These are phyloP conservation scores for Maniola jurtina DNA, from an alignment of 1,140 invertebrate species.

Conservation along the genomic window DNA sequence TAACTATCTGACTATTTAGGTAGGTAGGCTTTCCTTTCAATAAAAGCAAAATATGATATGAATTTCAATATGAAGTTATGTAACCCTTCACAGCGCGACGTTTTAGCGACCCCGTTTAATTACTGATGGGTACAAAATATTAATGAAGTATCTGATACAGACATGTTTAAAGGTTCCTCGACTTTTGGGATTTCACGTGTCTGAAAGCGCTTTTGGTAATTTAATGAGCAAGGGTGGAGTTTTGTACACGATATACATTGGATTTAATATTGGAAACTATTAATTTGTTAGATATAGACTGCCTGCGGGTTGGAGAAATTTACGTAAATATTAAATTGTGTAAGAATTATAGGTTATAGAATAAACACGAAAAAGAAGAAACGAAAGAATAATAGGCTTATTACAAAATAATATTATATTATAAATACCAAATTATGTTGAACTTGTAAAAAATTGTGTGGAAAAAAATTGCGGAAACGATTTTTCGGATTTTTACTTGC, in stretches of 20 bases:
- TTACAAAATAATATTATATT: too few species aligned
- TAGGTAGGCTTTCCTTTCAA: too few species aligned
- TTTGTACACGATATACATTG: background rate
- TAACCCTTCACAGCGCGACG: constrained; percentile 21
- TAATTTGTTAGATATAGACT: background rate
- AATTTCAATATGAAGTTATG: constrained; percentile 24
- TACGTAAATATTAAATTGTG: background rate
- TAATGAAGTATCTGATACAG: constrained; percentile 64
- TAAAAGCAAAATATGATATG: constrained; percentile 6
- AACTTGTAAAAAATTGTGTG: too few species aligned
- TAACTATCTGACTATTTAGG: too few species aligned
- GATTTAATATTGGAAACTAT: constrained; percentile 14
- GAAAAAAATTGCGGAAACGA: too few species aligned
- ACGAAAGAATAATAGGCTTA: too few species aligned
- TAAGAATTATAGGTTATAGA: background rate
- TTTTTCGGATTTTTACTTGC: too few species aligned
- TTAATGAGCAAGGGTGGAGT: constrained; percentile 23
- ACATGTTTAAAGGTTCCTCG: constrained; percentile 44
- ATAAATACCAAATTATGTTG: too few species aligned
- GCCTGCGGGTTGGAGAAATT: background rate
- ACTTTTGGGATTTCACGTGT: constrained; percentile 39
- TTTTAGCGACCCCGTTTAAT: constrained; percentile 41
- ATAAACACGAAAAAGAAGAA: too few species aligned
- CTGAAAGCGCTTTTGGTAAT: constrained; percentile 28
- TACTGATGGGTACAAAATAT: constrained; percentile 55